Evolutionary conservation across 2,888 invertebrate species (phyloP), one percentile per base, ranked within the genome.

Genomic region (Pristionchus exspectatus): DNA sequence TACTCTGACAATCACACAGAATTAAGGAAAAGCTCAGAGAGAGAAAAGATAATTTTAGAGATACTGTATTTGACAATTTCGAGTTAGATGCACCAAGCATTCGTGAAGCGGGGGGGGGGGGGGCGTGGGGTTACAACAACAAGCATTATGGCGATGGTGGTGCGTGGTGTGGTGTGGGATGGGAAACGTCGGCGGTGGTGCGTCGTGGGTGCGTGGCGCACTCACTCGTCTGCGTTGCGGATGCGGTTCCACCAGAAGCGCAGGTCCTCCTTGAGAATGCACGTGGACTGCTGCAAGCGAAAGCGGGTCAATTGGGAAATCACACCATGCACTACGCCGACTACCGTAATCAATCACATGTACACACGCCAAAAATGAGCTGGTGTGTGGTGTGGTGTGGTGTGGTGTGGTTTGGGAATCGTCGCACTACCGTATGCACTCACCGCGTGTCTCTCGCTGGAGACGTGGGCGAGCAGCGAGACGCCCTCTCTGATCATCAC

Each of bases 211-310:
- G 12, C 18, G 33, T 24, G 44, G 59, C n/a, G 30, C 69, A 69
- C 24, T 77, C 77, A 77, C 56, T 84, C 84, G 59, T 84, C 59
- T 14, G 84, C 84, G 33, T 59, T 56, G 27, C 59, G 54, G 84
- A 84, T 84, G 16, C 84, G 84, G 21, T 84, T 84, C 84, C 84
- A 84, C 84, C 84, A 84, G 84, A 84, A 84, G 59, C 84, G 54
- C 21, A 84, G 56, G n/a, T 84, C 84, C 56, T 84, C 84, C 84
- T 84, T 84, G 56, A 84, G 84, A 27, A 84, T 84, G 84, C 84
- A 84, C 84, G 84, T 59, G 7, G 84, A 18, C 33, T 54, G 56
- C 84, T 84, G 84, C 5, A 77, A 56, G 27, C n/a, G 18, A 38
- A 33, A 18, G 38, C 27, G 59, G 10, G 4, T 50, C 27, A 66